Evolutionary conservation across 2,113 vertebrate genomes (phyloP).

Genomic region (Delphinapterus leucas): DNA sequence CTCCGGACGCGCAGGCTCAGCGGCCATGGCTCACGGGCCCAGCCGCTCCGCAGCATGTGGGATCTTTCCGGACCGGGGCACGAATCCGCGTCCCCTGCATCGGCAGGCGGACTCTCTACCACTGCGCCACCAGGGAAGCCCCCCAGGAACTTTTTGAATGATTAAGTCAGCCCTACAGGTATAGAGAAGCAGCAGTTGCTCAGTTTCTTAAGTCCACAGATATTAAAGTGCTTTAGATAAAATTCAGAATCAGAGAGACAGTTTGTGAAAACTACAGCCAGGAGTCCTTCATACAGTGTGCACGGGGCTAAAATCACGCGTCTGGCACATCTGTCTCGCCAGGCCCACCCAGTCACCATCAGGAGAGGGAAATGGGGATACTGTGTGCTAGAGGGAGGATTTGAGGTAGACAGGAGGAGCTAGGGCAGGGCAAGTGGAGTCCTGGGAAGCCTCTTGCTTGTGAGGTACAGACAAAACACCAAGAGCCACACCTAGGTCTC

Average conservation of each 20-base stretch:
- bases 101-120: too few species aligned
- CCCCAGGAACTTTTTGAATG: neutral
- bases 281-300: rapidly evolving
- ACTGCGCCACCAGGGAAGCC: too few species aligned
- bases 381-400: neutral
- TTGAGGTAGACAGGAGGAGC: neutral
- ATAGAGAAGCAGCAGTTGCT: neutral
- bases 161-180: neutral
- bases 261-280: neutral
- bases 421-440: neutral
- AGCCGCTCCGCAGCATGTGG: too few species aligned
- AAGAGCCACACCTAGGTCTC: neutral
- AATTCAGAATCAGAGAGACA: slow-evolving; percentile 3
- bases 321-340: neutral
- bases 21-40: too few species aligned
- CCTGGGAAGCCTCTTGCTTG: neutral
- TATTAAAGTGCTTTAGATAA: neutral
- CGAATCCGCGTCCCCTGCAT: too few species aligned
- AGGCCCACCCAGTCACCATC: neutral
- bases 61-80: too few species aligned
- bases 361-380: neutral
- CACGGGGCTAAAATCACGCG: neutral
- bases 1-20: too few species aligned
- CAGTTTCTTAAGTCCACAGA: neutral
- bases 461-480: neutral